phyloP scores from a whole-genome alignment of 2,113 vertebrate species.

The Sitta europaea region DNA sequence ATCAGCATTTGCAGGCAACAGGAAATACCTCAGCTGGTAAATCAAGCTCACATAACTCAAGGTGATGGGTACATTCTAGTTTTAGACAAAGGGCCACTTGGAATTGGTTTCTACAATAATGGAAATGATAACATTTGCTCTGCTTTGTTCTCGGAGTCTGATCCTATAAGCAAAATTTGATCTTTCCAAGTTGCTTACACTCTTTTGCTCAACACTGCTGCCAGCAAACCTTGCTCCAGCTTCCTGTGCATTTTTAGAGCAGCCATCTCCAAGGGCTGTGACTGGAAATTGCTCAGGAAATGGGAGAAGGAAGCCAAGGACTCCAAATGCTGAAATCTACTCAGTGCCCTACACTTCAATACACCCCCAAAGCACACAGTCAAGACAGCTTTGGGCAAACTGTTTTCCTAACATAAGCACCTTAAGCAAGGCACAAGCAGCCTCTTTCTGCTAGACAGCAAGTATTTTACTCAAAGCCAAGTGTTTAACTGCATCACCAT shows the following conservation, averaged over 20 bases:
- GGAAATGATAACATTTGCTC: conserved; percentile 57
- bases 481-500: rapidly evolving
- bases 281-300: conserved; percentile 11
- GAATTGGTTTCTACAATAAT: conserved; percentile 29
- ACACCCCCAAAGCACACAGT: neutral
- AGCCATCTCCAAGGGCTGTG: conserved; percentile 20
- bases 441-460: neutral
- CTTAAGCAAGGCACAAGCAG: neutral
- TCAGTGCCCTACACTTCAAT: neutral
- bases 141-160: conserved; percentile 65
- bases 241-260: conserved; percentile 68
- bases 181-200: conserved; percentile 64
- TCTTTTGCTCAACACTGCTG: conserved; percentile 8
- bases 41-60: neutral
- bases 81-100: conserved; percentile 44
- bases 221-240: conserved; percentile 58
- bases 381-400: neutral
- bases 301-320: neutral
- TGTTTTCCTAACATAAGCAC: neutral
- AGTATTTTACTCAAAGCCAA: neutral
- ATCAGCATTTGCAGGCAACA: conserved; percentile 49
- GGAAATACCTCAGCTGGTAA: conserved; percentile 41
- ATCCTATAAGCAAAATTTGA: conserved; percentile 59
- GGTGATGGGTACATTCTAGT: conserved; percentile 25
- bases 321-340: neutral